Evolutionary conservation across 2,797 vertebrate genomes (phyloP).

Genomic region (Scolopax bukidnonensis): DNA sequence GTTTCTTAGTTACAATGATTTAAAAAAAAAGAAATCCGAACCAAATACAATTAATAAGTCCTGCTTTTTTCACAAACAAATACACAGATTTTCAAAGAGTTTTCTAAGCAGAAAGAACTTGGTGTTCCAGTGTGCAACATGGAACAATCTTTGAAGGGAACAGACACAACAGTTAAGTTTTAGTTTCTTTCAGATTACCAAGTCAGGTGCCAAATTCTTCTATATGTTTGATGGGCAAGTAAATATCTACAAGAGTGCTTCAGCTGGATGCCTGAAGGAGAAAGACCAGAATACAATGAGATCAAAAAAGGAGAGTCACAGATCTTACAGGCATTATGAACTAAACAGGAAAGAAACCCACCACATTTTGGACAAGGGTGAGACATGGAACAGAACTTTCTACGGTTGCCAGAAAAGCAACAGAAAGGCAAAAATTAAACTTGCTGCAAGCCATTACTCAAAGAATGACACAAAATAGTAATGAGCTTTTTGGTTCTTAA

Average conservation of each 20-base stretch:
- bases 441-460: neutral
- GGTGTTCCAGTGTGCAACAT: neutral
- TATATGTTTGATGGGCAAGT: neutral
- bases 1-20: neutral
- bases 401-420: neutral
- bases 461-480: neutral
- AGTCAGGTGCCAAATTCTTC: neutral
- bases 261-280: neutral
- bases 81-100: neutral
- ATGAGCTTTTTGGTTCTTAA: neutral
- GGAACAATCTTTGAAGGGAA: neutral
- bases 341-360: neutral
- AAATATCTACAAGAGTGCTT: neutral
- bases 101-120: neutral
- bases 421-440: neutral
- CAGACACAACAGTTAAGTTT: neutral
- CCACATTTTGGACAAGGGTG: neutral
- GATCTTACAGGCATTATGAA: neutral
- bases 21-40: neutral
- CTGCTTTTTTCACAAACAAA: neutral
- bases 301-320: neutral
- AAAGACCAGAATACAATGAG: neutral
- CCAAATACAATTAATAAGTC: neutral
- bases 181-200: neutral
- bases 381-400: neutral